Conservation (phyloP, 2,797 vertebrate species). For the Lepus oiostolus region DNA sequence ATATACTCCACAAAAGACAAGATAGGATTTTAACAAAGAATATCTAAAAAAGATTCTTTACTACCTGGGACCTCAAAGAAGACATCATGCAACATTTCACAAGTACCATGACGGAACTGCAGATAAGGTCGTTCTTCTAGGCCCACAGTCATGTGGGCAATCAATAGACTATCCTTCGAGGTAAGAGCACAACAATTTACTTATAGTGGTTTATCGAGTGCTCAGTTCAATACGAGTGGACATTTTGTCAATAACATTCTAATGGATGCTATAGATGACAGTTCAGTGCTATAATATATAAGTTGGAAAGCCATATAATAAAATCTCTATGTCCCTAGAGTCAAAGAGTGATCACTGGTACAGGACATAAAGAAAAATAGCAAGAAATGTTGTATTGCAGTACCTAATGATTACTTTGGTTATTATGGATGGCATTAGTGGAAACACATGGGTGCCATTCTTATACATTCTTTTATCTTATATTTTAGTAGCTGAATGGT, state of each 20-base stretch:
- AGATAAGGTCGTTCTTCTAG: slow-evolving; percentile 25
- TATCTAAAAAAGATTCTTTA: slow-evolving; percentile 22
- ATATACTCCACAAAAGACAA: slow-evolving; percentile 17
- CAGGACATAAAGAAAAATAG: slow-evolving; percentile 52
- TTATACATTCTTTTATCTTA: slow-evolving; percentile 54
- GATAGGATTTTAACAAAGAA: slow-evolving; percentile 6
- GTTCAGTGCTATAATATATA: slow-evolving; percentile 72
- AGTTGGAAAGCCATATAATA: slow-evolving; percentile 68
- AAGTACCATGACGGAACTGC: not conserved
- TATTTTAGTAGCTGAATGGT: slow-evolving; percentile 66
- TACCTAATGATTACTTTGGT: not conserved
- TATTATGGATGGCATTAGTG: slow-evolving; percentile 6
- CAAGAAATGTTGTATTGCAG: slow-evolving; percentile 25
- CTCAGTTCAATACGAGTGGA: slow-evolving; percentile 77
- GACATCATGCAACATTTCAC: slow-evolving; percentile 40
- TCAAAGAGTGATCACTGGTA: slow-evolving; percentile 61
- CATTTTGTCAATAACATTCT: slow-evolving; percentile 81
- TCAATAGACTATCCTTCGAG: slow-evolving; percentile 77
- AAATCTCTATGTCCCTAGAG: slow-evolving; percentile 69
- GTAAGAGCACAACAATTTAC: slow-evolving; percentile 81
- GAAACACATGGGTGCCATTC: slow-evolving; percentile 49
- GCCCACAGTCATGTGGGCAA: slow-evolving; percentile 50
- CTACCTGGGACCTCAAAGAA: slow-evolving; percentile 50
- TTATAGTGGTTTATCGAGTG: slow-evolving; percentile 80
- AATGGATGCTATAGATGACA: slow-evolving; percentile 76